Base-by-base conservation (phyloP, 2,113 vertebrate species). In the Cyanistes caeruleus region DNA sequence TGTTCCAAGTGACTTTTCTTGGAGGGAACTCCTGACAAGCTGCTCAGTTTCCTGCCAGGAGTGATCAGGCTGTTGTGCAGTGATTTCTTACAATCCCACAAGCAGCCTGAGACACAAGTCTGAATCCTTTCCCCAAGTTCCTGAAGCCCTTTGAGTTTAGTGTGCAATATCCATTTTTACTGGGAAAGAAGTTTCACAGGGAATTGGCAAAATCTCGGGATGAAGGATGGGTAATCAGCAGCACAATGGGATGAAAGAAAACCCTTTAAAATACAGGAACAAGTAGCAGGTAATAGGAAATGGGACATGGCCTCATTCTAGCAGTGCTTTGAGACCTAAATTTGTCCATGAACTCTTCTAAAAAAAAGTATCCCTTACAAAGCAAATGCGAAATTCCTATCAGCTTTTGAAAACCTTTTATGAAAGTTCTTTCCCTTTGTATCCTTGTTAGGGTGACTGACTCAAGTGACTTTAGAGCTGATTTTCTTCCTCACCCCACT, bases 151-250 rank as follows among this genome's bases (percentile, higher is more conserved):
- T 43, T 11, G 62, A 84, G 41, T 77, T 85, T 12, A 37, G 31
- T 13, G 31, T 64, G 49, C 79, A 89, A 23, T 7, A 5, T 69
- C 53, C 51, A 62, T 17, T 95, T 92, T 80, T 60, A 65, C 37
- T 73, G 55, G 77, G 69, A 70, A 87, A 63, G 95, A 78, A 89
- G 75, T 84, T 89, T 59, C 95, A 68, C 93, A 89, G 69, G 81
- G 60, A 49, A 79, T 2, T 35, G 87, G 91, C 62, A 94, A 27
- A 87, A 46, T 19, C 84, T 46, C 3, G 2, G 56, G 16, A 5
- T 72, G 24, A 52, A 15, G 23, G 35, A 7, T 30, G 49, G 56
- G 62, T 19, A 44, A 84, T 83, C 39, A 48, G 62, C 68, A 84
- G n/a, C 86, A 94, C 87, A 94, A 64, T 52, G 78, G 52, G 89